Base-by-base conservation (phyloP, 1,140 invertebrate genomes). In the Mizuhopecten yessoensis region DNA sequence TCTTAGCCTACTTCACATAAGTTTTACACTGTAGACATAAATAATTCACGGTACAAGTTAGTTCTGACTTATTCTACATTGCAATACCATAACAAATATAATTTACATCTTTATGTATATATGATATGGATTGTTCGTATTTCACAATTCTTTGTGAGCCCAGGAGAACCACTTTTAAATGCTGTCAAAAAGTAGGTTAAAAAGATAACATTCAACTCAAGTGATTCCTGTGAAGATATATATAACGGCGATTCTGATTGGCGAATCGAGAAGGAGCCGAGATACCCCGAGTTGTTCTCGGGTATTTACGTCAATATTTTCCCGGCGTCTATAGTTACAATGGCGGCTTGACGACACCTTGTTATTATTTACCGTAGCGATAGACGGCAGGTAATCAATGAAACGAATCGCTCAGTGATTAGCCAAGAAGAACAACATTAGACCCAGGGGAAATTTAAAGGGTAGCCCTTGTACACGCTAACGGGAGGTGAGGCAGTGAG, bases 271-370 rank as follows among this genome's bases (percentile, higher is more conserved):
- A 34, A 86, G 42, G 20, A 34, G 86, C 13, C 89, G 89, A 34
- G 33, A 15, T 34, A 87, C 87, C 23, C 89, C 89, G 89, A 49
- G 29, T 23, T 75, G 75, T 87, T 87, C 33, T 90, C 89, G 89
- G 39, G 34, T 87, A 39, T 90, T 90, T 90, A 90, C 89, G 89
- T 90, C 33, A 49, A 87, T 29, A 87, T 75, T 75, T 75, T 75
- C n/a, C n/a, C 57, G n/a, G 57, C 57, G 57, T 75, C 57, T 75
- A 75, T 75, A 75, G 57, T 75, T 75, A 75, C 57, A 75, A 75
- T 75, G 57, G 57, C 57, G 57, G 57, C 57, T 75, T 75, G 57
- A 75, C 57, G 57, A 75, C 57, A 75, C 57, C 23, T 75, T 75
- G 57, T 75, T 75, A 75, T 75, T 75, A 75, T 75, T 75, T 75